Percentiles rank a stretch among this genome's conserved stretches.
These are phyloP conservation scores for Eupeodes luniger DNA, from an alignment of 2,888 invertebrate genomes.

Conservation along the genomic window DNA sequence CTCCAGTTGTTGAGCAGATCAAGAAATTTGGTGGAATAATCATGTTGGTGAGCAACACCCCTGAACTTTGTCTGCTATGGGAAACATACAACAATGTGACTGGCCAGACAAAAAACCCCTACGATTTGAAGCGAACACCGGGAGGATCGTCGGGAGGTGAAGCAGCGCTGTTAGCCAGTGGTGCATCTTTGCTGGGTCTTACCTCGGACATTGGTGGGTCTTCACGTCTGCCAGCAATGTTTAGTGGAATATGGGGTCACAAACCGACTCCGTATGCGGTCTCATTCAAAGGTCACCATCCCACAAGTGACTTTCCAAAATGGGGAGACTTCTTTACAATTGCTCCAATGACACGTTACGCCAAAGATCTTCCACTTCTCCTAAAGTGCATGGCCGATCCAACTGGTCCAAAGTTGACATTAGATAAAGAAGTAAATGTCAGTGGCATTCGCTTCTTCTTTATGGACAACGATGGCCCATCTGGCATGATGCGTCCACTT, in stretches of 20 bases:
- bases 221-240: conserved; percentile 94
- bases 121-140: conserved; percentile 90
- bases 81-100: conserved; percentile 95
- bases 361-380: conserved; percentile 91
- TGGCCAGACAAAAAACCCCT: conserved; percentile 95
- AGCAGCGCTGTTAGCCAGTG: conserved; percentile 91
- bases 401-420: conserved; percentile 84
- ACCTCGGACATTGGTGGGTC: conserved; percentile 97
- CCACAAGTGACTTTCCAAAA: conserved; percentile 86
- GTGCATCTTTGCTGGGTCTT: conserved; percentile 92
- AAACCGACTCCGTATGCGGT: conserved; percentile 91
- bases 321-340: conserved; percentile 90
- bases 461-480: conserved; percentile 90
- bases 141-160: conserved; percentile 97
- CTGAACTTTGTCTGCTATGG: conserved; percentile 96
- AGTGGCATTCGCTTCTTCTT: conserved; percentile 90
- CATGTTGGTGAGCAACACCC: conserved; percentile 94
- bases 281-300: conserved; percentile 88
- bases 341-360: conserved; percentile 95
- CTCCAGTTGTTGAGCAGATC: conserved; percentile 88
- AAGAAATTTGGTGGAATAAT: conserved; percentile 93
- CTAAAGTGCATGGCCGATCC: conserved; percentile 88
- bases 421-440: conserved; percentile 85
- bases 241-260: conserved; percentile 97
- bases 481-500: conserved; percentile 86